Percentiles rank a stretch among this genome's conserved stretches.
phyloP scores from a whole-genome alignment of 2,888 invertebrate species.

The Pristionchus mayeri region DNA sequence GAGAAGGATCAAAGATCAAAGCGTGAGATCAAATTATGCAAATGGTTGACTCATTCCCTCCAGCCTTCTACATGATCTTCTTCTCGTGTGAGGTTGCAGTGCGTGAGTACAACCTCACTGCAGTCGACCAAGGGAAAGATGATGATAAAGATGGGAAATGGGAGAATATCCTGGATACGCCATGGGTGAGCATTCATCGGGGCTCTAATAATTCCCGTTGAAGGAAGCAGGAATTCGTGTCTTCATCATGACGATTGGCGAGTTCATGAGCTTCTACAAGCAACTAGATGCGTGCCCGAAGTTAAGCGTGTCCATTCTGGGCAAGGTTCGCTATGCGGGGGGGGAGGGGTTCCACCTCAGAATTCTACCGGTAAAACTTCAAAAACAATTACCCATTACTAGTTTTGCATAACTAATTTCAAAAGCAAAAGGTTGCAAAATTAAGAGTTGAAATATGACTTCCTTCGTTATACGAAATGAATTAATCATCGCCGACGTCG shows the following conservation, averaged over 20 bases:
- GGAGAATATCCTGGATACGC: constrained; percentile 49
- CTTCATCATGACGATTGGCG: constrained; percentile 94
- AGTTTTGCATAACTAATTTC: no score
- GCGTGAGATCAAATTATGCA: background rate
- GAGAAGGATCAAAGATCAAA: background rate
- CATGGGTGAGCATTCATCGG: constrained; percentile 51
- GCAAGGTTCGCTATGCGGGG: constrained; percentile 2
- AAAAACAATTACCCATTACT: no score
- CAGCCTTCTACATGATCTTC: constrained; percentile 87
- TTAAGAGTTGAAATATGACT: no score
- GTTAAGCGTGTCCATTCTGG: background rate
- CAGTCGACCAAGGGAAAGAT: constrained; percentile 3
- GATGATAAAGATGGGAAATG: background rate
- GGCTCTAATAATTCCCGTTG: background rate
- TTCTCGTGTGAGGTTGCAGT: constrained; percentile 84
- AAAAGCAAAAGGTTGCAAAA: no score
- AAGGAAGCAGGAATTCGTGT: constrained; percentile 94
- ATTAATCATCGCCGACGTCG: background rate
- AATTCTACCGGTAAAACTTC: no score
- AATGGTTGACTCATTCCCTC: background rate
- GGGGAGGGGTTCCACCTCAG: background rate
- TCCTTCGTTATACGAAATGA: background rate
- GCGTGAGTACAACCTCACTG: no score
- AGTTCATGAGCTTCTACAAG: constrained; percentile 94
- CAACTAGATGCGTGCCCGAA: constrained; percentile 84